Percentiles rank a stretch among this genome's conserved stretches.
These are phyloP conservation scores for Gymnocypris eckloni DNA, from an alignment of 2,797 vertebrate genomes.

Conservation along the genomic window DNA sequence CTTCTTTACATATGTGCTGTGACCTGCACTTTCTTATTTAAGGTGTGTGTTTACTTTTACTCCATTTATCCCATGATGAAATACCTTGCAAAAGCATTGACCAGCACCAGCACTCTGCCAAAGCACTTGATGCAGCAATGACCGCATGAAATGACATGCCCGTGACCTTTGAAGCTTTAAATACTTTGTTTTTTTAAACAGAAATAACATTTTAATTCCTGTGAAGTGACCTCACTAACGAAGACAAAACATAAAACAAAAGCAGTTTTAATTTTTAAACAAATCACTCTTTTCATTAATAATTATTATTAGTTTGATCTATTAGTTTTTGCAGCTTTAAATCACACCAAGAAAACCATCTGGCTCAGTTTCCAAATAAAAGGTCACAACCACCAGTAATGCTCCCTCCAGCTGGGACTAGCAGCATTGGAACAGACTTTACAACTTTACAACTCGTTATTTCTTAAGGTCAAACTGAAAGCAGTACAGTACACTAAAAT, in stretches of 20 bases:
- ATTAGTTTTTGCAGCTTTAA: not conserved
- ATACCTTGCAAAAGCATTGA: not conserved
- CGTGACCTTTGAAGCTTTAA: not conserved
- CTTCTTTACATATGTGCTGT: not conserved
- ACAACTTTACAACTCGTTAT: constrained; percentile 40
- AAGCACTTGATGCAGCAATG: not conserved
- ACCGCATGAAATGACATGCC: not conserved
- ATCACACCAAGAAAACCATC: not conserved
- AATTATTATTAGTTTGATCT: not conserved
- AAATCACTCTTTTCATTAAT: not conserved
- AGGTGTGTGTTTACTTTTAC: not conserved
- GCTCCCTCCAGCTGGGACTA: not conserved
- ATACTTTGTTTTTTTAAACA: not conserved
- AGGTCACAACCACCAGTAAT: not conserved
- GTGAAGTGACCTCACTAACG: not conserved
- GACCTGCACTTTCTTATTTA: not conserved
- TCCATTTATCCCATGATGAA: not conserved
- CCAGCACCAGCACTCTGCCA: not conserved
- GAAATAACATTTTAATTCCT: not conserved
- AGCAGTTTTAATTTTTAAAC: not conserved
- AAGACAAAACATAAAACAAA: not conserved
- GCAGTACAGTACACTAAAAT: constrained; percentile 53
- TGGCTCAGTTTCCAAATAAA: not conserved
- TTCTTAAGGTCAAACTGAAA: constrained; percentile 60
- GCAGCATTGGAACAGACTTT: not conserved